These are phyloP conservation scores for Coryphaenoides rupestris DNA, from an alignment of 2,113 vertebrate genomes.

Conservation along the genomic window DNA sequence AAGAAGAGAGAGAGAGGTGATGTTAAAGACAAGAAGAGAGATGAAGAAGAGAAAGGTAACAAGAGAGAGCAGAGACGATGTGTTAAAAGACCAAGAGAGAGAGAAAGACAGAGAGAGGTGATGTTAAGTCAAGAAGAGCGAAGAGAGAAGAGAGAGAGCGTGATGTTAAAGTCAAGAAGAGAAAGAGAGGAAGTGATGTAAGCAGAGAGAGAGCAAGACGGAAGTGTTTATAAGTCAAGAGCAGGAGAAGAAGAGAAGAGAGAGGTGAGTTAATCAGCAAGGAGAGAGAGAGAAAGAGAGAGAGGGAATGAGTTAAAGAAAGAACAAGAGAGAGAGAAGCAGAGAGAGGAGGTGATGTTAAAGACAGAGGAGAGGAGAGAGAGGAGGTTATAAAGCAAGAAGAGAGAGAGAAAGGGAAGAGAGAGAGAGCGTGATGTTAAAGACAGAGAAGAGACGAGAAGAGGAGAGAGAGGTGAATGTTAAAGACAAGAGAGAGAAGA, in stretches of 20 bases:
- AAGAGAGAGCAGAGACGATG: background rate
- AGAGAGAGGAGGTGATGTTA: background rate
- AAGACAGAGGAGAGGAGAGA: conserved; percentile 1
- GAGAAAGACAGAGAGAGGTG: background rate
- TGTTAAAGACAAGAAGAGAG: too few relatives aligned
- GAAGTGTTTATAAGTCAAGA: too few relatives aligned
- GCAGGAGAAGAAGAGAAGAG: background rate
- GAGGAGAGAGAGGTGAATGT: background rate
- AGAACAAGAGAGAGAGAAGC: background rate
- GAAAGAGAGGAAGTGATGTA: conserved; percentile 1
- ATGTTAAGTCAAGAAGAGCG: too few relatives aligned
- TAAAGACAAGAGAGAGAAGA: background rate
- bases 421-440: too few relatives aligned
- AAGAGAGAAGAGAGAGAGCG: background rate
- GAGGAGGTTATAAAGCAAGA: conserved; percentile 5
- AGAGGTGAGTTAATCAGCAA: too few relatives aligned
- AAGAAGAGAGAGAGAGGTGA: too few relatives aligned
- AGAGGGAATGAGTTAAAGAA: background rate
- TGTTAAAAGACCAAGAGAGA: background rate
- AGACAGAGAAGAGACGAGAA: background rate
- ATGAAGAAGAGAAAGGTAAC: background rate
- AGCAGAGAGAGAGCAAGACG: conserved; percentile 8
- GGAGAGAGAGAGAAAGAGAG: background rate
- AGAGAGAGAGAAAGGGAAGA: too few relatives aligned
- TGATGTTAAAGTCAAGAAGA: background rate